These are phyloP conservation scores for Heptranchias perlo DNA, from an alignment of 2,113 vertebrate genomes.

Conservation along the genomic window DNA sequence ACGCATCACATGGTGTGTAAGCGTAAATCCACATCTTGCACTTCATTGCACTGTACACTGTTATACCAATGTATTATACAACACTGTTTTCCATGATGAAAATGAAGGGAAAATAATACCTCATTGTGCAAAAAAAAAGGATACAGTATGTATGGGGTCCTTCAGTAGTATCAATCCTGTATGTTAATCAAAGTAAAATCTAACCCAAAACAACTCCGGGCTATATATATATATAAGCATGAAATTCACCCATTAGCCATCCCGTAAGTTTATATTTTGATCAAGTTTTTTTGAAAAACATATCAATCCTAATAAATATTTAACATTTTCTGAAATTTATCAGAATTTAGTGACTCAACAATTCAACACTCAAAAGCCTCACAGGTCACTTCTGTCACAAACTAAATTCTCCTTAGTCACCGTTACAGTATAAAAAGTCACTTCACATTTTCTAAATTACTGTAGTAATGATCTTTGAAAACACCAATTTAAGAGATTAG, in stretches of 20 bases:
- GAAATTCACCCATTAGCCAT: not conserved
- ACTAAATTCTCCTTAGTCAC: conserved; percentile 28
- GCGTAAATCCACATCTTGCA: not conserved
- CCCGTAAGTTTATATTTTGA: not conserved
- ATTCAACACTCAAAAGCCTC: conserved; percentile 17
- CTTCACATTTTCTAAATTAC: conserved; percentile 36
- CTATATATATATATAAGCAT: not conserved
- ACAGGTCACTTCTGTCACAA: conserved; percentile 15
- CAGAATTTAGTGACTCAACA: conserved; percentile 18
- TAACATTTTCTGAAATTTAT: not conserved
- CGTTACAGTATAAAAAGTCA: conserved; percentile 35
- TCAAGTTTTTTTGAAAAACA: conserved; percentile 27
- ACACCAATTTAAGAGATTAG: conserved; percentile 32
- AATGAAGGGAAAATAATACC: not conserved
- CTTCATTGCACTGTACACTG: not conserved
- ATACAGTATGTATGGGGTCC: not conserved
- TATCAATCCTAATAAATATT: conserved; percentile 27
- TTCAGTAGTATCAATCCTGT: conserved; percentile 9
- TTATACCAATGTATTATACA: conserved; percentile 26
- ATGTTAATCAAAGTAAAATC: conserved; percentile 20
- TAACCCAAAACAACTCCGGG: not conserved
- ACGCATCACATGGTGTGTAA: not conserved
- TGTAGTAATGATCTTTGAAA: conserved; percentile 17
- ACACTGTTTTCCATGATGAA: not conserved
- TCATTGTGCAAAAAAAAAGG: conserved; percentile 9